Evolutionary conservation across 1,140 invertebrate genomes (phyloP).

Genomic region (Eumaeus atala): DNA sequence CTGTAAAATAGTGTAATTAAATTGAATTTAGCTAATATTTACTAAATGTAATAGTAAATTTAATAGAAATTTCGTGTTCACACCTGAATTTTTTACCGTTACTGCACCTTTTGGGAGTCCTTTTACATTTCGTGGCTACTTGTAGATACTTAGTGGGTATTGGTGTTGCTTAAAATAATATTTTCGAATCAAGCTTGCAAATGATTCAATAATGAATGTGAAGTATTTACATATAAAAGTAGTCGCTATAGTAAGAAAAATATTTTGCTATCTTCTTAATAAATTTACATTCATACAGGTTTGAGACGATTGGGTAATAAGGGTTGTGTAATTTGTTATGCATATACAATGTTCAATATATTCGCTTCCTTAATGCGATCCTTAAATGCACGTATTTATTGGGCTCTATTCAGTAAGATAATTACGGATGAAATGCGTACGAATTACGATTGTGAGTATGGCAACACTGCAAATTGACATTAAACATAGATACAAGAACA

Average conservation of each 20-base stretch:
- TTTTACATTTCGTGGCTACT: conserved; percentile 40
- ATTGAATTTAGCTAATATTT: conserved; percentile 64
- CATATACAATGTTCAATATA: conserved; percentile 58
- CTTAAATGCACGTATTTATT: conserved; percentile 20
- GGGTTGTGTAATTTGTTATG: conserved; percentile 67
- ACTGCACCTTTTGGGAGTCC: conserved; percentile 58
- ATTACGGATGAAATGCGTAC: background rate
- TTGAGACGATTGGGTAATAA: conserved; percentile 56
- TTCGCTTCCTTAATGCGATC: conserved; percentile 44
- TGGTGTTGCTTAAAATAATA: conserved; percentile 19
- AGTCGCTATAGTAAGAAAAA: conserved; percentile 21
- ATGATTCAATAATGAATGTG: conserved; percentile 19
- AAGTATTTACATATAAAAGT: conserved; percentile 22
- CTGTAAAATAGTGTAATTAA: conserved; percentile 64
- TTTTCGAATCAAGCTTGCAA: conserved; percentile 10
- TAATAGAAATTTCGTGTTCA: conserved; percentile 52
- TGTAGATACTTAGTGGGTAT: conserved; percentile 21
- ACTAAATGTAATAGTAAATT: conserved; percentile 64
- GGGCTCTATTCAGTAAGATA: conserved; percentile 2
- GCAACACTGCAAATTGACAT: conserved; percentile 1
- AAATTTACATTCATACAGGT: conserved; percentile 52
- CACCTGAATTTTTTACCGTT: conserved; percentile 60
- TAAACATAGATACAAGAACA: conserved; percentile 2
- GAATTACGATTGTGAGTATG: background rate
- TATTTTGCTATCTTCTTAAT: conserved; percentile 21